phyloP scores from a whole-genome alignment of 2,888 invertebrate species.

The Lacanobia oleracea region DNA sequence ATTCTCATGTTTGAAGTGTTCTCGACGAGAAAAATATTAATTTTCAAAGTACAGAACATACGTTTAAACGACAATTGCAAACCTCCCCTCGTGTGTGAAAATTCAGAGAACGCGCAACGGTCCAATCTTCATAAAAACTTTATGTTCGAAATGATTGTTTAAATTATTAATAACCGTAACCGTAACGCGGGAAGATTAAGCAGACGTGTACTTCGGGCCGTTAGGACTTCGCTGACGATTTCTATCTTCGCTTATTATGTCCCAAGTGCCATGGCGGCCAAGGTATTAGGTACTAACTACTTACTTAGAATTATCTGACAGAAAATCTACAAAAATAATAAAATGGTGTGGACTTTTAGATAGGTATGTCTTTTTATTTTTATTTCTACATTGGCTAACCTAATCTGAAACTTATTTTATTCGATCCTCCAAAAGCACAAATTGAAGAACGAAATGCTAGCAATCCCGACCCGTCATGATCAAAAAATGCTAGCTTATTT shows the following conservation, averaged over 20 bases:
- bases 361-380: not conserved
- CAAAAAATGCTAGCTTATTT: slow-evolving; percentile 22
- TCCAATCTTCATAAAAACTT: slow-evolving; percentile 58
- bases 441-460: slow-evolving; percentile 8
- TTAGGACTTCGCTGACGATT: slow-evolving; percentile 16
- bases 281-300: not conserved
- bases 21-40: slow-evolving; percentile 77
- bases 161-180: slow-evolving; percentile 58
- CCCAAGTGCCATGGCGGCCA: not conserved
- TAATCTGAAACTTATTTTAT: slow-evolving; percentile 15
- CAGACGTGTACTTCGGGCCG: slow-evolving; percentile 29
- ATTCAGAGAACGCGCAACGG: slow-evolving; percentile 32
- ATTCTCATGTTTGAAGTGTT: slow-evolving; percentile 82
- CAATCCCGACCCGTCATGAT: slow-evolving; percentile 11
- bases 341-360: not conserved
- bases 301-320: not conserved
- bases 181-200: slow-evolving; percentile 38
- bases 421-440: slow-evolving; percentile 4
- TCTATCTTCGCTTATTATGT: slow-evolving; percentile 1
- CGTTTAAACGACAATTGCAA: slow-evolving; percentile 57
- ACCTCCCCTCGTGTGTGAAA: slow-evolving; percentile 43
- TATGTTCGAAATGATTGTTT: slow-evolving; percentile 51
- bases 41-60: slow-evolving; percentile 65
- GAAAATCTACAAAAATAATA: not conserved
- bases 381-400: not conserved